Base-by-base conservation (phyloP, 2,888 invertebrate genomes). In the Stenodera caucasica region DNA sequence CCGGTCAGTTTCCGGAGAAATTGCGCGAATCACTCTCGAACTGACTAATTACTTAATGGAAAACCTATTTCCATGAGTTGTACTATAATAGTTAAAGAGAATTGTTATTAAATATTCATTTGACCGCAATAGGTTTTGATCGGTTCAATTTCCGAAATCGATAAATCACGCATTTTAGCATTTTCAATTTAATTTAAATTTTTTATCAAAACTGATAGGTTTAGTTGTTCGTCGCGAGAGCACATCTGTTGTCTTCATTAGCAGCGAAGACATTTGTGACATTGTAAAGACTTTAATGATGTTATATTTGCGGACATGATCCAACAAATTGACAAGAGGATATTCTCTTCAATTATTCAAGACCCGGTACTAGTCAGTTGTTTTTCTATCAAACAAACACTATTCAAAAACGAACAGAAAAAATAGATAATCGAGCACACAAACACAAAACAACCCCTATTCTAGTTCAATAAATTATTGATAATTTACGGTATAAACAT, bases 311-410 rank as follows among this genome's bases (percentile, higher is more conserved):
- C 68, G 67, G 71, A 73, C 75, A 72, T 70, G 72, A 72, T 71
- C 67, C 67, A 69, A 74, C 75, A 75, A 75, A 75, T 75, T 75
- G 75, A 75, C 75, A 75, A 72, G 70, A 72, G 72, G 71, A 74
- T 73, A 72, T 65, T 73, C 73, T 68, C 65, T 67, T 75, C 73
- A 74, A 75, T 75, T 74, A 75, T 75, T 75, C 75, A 75, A 65
- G 57, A 58, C 65, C 62, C 58, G 18, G 18, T 40, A 65, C 60
- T 63, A 63, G 65, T 59, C 57, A 50, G 61, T 64, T 21, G 21
- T 21, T 11, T 4, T 21, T 4, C 12, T 9, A 5, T 21, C 45
- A 21, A 45, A 15, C 15, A 14, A 45, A 26, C 26, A 18, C 4
- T 0, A 12, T 18, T 1, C 2, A 9, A 3, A 7, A 7, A 32